Percentiles rank a stretch among this genome's conserved stretches.
phyloP scores from a whole-genome alignment of 2,888 invertebrate genomes.

The Xanthorhoe designata region DNA sequence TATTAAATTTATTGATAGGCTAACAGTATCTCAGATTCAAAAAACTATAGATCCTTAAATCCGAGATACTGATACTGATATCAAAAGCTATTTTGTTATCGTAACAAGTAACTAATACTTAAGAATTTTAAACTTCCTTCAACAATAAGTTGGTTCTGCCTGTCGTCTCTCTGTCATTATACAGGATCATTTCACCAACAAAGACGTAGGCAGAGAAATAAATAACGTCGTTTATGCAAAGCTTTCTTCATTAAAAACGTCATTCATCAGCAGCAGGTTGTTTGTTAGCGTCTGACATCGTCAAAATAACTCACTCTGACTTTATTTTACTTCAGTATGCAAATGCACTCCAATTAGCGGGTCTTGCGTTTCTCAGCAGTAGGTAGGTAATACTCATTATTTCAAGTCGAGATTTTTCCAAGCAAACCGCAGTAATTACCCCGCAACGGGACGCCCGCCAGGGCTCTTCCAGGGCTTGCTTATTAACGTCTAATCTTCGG shows the following conservation, averaged over 20 bases:
- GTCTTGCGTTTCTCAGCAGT: slow-evolving; percentile 75
- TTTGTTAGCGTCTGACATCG: slow-evolving; percentile 66
- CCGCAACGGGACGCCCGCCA: slow-evolving; percentile 63
- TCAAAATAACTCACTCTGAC: slow-evolving; percentile 76
- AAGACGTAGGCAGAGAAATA: slow-evolving; percentile 20
- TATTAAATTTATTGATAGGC: not conserved
- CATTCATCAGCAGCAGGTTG: slow-evolving; percentile 53
- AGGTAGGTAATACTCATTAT: slow-evolving; percentile 79
- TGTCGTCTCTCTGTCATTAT: not conserved
- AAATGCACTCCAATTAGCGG: slow-evolving; percentile 82
- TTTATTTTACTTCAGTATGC: slow-evolving; percentile 80
- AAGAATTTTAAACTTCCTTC: not conserved
- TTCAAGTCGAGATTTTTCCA: slow-evolving; percentile 73
- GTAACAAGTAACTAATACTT: not conserved
- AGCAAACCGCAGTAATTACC: slow-evolving; percentile 74
- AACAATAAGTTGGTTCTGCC: not conserved
- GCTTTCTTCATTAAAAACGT: slow-evolving; percentile 38
- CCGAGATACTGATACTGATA: too few relatives aligned
- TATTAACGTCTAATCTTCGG: slow-evolving; percentile 83
- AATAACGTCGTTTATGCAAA: slow-evolving; percentile 29
- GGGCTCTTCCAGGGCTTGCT: slow-evolving; percentile 75
- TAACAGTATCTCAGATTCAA: not conserved
- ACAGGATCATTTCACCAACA: slow-evolving; percentile 6
- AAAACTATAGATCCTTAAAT: not conserved
- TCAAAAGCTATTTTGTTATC: not conserved